These are phyloP conservation scores for Phrynocephalus forsythii DNA, from an alignment of 2,797 vertebrate genomes.

Conservation along the genomic window DNA sequence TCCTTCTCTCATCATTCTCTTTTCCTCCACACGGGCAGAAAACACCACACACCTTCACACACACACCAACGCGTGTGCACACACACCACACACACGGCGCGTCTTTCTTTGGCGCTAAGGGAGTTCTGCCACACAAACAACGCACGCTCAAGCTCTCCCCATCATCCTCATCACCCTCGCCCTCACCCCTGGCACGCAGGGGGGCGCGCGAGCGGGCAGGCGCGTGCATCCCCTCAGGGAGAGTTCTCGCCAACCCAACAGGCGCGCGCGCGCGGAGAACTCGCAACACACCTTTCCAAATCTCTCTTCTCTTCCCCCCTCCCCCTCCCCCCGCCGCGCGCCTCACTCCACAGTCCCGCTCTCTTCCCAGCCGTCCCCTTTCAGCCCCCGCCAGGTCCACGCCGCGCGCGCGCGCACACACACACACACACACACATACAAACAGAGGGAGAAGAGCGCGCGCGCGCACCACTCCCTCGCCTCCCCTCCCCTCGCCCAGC, in stretches of 20 bases:
- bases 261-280: neutral
- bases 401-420: neutral
- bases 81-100: neutral
- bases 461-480: neutral
- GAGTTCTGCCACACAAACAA: neutral
- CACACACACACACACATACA: neutral
- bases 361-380: too few species aligned
- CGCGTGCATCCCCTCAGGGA: too few species aligned
- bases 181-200: too few species aligned
- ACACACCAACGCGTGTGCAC: too few species aligned
- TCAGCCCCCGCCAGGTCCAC: too few species aligned
- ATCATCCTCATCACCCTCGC: too few species aligned
- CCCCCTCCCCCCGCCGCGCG: neutral
- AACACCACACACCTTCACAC: neutral
- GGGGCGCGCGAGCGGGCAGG: too few species aligned
- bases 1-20: too few species aligned
- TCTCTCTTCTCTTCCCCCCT: neutral
- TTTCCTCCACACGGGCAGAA: neutral
- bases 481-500: slow-evolving; percentile 22
- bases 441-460: too few species aligned
- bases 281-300: neutral
- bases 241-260: neutral
- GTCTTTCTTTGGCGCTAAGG: neutral
- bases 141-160: neutral
- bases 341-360: too few species aligned